These are phyloP conservation scores for Chaetodon auriga DNA, from an alignment of 2,113 vertebrate genomes.

Conservation along the genomic window DNA sequence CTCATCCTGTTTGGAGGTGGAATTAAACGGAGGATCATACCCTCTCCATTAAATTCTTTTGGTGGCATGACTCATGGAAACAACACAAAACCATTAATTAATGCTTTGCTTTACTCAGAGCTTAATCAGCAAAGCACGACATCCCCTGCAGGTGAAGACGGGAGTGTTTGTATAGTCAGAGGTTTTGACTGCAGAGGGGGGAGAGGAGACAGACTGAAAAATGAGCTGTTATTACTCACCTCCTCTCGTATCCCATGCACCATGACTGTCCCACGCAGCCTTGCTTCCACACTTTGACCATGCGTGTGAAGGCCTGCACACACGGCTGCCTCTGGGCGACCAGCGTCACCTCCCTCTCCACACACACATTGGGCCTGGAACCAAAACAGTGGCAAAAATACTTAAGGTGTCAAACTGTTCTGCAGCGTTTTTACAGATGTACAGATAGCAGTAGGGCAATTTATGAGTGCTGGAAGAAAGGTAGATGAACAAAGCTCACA, in stretches of 20 bases:
- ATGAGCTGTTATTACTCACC: conserved; percentile 82
- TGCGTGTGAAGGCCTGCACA: conserved; percentile 85
- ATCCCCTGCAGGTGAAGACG: conserved; percentile 53
- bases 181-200: conserved; percentile 13
- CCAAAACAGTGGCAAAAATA: conserved; percentile 50
- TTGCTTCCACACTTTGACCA: conserved; percentile 89
- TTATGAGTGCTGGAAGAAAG: conserved; percentile 37
- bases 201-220: conserved; percentile 18
- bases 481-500: conserved; percentile 14
- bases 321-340: conserved; percentile 90
- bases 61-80: conserved; percentile 40
- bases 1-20: conserved; percentile 37
- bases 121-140: conserved; percentile 32
- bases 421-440: conserved; percentile 51
- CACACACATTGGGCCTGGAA: conserved; percentile 92
- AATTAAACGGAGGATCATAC: conserved; percentile 15
- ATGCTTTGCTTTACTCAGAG: conserved; percentile 28
- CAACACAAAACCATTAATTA: conserved; percentile 40
- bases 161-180: conserved; percentile 36
- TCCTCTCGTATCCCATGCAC: conserved; percentile 90
- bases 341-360: conserved; percentile 85
- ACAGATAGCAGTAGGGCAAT: conserved; percentile 10
- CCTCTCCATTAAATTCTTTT: conserved; percentile 39
- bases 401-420: conserved; percentile 61
- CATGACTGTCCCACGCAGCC: conserved; percentile 87